phyloP scores from a whole-genome alignment of 1,140 invertebrate species.

The Drosophila asahinai region DNA sequence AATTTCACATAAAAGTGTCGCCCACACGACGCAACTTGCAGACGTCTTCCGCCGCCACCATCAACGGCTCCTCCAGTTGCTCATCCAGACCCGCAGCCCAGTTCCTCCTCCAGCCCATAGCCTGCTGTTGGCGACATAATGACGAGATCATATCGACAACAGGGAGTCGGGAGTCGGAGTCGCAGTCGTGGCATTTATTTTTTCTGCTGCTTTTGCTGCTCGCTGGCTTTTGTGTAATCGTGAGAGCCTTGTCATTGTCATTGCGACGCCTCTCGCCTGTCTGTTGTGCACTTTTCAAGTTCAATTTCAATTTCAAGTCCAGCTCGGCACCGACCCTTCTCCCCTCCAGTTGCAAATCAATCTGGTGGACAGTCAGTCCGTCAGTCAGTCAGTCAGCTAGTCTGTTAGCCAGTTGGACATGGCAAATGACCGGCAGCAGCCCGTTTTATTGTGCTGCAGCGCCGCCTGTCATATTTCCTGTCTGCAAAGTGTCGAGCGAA shows the following conservation, averaged over 20 bases:
- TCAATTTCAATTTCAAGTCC: slow-evolving; percentile 77
- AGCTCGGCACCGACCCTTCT: slow-evolving; percentile 3
- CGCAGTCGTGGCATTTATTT: slow-evolving; percentile 61
- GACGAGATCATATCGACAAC: slow-evolving; percentile 78
- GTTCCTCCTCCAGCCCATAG: background rate
- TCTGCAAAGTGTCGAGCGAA: slow-evolving; percentile 56
- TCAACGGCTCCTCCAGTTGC: background rate
- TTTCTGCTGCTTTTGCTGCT: slow-evolving; percentile 31
- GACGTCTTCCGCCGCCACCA: slow-evolving; percentile 29
- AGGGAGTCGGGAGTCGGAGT: slow-evolving; percentile 34
- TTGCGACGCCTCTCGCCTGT: slow-evolving; percentile 37
- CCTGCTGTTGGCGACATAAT: slow-evolving; percentile 54
- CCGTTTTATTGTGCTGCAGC: slow-evolving; percentile 32
- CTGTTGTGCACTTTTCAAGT: slow-evolving; percentile 77
- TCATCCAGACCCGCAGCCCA: background rate
- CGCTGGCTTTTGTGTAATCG: slow-evolving; percentile 54
- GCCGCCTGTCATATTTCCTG: slow-evolving; percentile 67
- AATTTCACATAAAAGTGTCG: slow-evolving; percentile 85
- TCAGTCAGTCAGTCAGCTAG: slow-evolving; percentile 33
- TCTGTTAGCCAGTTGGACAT: slow-evolving; percentile 31
- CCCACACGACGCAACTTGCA: slow-evolving; percentile 69
- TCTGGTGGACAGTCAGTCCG: slow-evolving; percentile 24
- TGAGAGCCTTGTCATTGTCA: slow-evolving; percentile 59
- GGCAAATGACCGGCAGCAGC: slow-evolving; percentile 65
- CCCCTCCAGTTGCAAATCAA: slow-evolving; percentile 59